These are phyloP conservation scores for Abrostola tripartita DNA, from an alignment of 2,888 invertebrate genomes.

Conservation along the genomic window DNA sequence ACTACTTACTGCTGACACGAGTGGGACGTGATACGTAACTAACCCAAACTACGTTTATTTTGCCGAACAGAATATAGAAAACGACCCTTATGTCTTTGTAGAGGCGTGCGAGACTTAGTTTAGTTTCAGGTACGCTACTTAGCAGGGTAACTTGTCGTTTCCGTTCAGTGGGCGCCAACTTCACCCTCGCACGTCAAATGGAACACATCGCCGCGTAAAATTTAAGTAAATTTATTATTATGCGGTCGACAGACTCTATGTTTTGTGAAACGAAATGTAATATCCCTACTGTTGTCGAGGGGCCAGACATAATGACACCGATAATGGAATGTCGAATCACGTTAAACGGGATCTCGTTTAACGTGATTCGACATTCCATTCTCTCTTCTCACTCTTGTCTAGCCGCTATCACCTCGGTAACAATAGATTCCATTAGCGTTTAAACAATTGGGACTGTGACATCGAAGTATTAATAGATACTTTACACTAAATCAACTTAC, in stretches of 20 bases:
- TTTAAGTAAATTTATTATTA: not conserved
- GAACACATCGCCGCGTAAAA: not conserved
- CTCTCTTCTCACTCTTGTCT: too few species aligned
- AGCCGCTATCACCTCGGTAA: conserved; percentile 59
- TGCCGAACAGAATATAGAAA: conserved; percentile 47
- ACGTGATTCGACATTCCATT: too few species aligned
- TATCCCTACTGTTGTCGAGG: conserved; percentile 39
- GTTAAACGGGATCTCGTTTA: conserved; percentile 58
- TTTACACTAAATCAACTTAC: conserved; percentile 51
- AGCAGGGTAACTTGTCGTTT: conserved; percentile 31
- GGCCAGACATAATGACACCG: conserved; percentile 55
- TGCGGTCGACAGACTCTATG: conserved; percentile 24
- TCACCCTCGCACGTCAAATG: conserved; percentile 14
- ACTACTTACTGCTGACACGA: conserved; percentile 66
- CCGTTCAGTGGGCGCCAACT: conserved; percentile 64
- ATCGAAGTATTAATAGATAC: conserved; percentile 55
- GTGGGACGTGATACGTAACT: conserved; percentile 60
- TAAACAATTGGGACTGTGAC: conserved; percentile 60
- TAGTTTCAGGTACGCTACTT: conserved; percentile 37
- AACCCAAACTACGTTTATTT: conserved; percentile 54
- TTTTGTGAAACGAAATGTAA: conserved; percentile 40
- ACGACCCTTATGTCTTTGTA: conserved; percentile 52
- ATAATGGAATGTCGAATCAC: conserved; percentile 63
- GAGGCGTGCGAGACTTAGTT: conserved; percentile 31
- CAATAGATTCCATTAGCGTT: conserved; percentile 70